Conservation (phyloP, 2,113 vertebrate species). For the Rhynchopsitta pachyrhyncha region DNA sequence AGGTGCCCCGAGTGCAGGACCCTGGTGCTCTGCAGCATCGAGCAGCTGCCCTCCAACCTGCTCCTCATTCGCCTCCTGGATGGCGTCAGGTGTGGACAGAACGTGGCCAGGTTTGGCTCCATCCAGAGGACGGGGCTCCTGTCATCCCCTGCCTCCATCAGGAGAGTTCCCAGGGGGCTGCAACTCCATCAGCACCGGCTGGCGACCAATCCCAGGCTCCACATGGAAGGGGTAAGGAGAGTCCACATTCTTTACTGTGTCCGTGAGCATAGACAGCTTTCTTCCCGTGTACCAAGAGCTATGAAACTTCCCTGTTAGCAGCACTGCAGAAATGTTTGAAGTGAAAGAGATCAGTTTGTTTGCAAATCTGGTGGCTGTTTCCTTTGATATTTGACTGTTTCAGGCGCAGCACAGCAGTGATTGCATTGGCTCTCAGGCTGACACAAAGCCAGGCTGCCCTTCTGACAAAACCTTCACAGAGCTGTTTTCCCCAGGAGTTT, state of each 20-base stretch:
- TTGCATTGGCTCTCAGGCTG: neutral
- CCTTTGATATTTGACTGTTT: neutral
- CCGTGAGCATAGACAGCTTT: neutral
- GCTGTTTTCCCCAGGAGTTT: neutral
- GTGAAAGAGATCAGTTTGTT: neutral
- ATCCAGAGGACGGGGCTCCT: slow-evolving; percentile 64
- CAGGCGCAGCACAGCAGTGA: neutral
- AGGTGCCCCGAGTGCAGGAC: slow-evolving; percentile 88
- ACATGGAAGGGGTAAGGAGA: slow-evolving; percentile 82
- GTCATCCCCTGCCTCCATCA: slow-evolving; percentile 62
- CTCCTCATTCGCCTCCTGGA: slow-evolving; percentile 87
- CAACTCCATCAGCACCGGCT: slow-evolving; percentile 72
- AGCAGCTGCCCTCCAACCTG: slow-evolving; percentile 88
- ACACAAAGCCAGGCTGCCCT: neutral
- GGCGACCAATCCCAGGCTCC: slow-evolving; percentile 66
- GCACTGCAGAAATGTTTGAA: neutral
- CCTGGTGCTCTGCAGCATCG: slow-evolving; percentile 79
- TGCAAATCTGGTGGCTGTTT: neutral
- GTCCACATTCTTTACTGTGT: neutral
- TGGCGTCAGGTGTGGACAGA: slow-evolving; percentile 71
- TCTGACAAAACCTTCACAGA: neutral
- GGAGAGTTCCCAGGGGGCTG: slow-evolving; percentile 66
- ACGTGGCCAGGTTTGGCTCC: slow-evolving; percentile 56
- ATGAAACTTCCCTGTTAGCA: neutral
- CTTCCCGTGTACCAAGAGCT: neutral